Evolutionary conservation across 2,113 vertebrate species (phyloP).

Genomic region (Rhinopomastus cyanomelas): DNA sequence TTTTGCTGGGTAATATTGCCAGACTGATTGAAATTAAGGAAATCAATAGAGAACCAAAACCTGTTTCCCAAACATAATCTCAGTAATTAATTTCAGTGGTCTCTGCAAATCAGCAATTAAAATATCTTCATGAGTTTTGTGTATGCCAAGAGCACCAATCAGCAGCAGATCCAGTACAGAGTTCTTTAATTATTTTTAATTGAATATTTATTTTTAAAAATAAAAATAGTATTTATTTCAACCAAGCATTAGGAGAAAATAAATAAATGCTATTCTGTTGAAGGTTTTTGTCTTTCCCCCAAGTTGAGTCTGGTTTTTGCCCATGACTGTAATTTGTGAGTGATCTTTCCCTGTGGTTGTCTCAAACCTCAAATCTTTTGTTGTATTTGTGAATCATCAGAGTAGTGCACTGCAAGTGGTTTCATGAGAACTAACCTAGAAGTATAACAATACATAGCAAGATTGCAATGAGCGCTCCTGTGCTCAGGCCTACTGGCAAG

Average conservation of each 20-base stretch:
- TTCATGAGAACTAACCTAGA: slow-evolving; percentile 81
- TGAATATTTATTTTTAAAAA: not conserved
- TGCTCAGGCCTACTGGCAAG: slow-evolving; percentile 95
- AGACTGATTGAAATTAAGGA: not conserved
- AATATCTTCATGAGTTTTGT: not conserved
- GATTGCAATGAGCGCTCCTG: slow-evolving; percentile 93
- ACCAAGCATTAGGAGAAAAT: not conserved
- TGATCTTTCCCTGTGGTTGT: not conserved
- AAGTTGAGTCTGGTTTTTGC: not conserved
- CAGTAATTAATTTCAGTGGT: not conserved
- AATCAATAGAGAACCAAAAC: not conserved
- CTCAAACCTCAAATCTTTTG: not conserved
- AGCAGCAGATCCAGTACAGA: not conserved
- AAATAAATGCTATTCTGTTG: not conserved
- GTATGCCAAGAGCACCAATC: not conserved
- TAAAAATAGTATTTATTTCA: not conserved
- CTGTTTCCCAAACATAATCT: not conserved
- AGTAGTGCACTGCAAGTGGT: not conserved
- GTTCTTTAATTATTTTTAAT: not conserved
- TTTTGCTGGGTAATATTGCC: not conserved
- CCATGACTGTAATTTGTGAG: not conserved
- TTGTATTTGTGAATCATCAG: not conserved
- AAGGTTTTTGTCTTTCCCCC: not conserved
- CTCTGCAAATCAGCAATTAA: not conserved
- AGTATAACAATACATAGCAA: slow-evolving; percentile 93